Base-by-base conservation (phyloP, 2,888 invertebrate species). In the Heteropelma amictum region DNA sequence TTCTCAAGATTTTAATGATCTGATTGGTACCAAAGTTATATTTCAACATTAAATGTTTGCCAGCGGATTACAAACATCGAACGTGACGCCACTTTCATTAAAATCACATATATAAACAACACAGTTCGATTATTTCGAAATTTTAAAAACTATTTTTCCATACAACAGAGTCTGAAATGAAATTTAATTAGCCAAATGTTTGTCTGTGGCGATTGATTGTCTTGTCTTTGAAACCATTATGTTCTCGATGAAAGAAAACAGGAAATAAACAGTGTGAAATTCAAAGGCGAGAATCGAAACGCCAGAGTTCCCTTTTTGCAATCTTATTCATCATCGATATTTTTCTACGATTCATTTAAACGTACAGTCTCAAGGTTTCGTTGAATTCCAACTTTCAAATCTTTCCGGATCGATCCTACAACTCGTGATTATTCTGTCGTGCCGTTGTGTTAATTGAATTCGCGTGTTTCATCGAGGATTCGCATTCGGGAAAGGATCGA, bases 401-500 rank as follows among this genome's bases (percentile, higher is more conserved):
- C n/a, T n/a, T 30, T 40, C 56, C 67, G 35, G 67, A 61, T 45
- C 47, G 63, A 72, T 61, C 28, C 21, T n/a, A 12, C 30, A 53
- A 56, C 45, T 35, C 21, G 47, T 33, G 68, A 72, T n/a, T n/a
- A n/a, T 72, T 42, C 54, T 49, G 61, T 68, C 61, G 45, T 47
- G 56, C 19, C 51, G 51, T 38, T 53, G 58, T 71, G 74, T 77
- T 80, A 80, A 80, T 80, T 80, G 77, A 79, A 79, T 79, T 80
- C 78, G 80, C 80, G 80, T 80, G 80, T 80, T 79, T 69, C 60
- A 47, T 40, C 61, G 40, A 54, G 74, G 78, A 70, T 71, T 72
- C 74, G 33, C 58, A 65, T 64, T 70, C 54, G 64, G 64, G 26
- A 53, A 47, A 61, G 60, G 60, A 63, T 64, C 65, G 71, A 53